These are phyloP conservation scores for Ephestia elutella DNA, from an alignment of 1,140 invertebrate genomes.

Conservation along the genomic window DNA sequence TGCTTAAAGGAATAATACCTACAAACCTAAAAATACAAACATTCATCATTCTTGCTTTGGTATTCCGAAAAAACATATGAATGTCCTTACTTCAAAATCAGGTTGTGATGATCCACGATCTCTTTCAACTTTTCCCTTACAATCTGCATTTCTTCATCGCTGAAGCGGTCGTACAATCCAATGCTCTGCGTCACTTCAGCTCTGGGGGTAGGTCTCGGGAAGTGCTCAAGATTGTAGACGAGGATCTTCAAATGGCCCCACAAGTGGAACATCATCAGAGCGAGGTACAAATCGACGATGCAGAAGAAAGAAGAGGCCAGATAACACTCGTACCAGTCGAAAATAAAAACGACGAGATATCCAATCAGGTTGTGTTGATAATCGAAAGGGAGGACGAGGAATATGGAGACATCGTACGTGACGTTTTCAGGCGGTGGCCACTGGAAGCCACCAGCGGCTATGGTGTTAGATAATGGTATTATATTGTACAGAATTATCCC, in stretches of 20 bases:
- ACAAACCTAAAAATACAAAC: no score
- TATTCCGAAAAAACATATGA: neutral
- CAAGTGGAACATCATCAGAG: constrained; percentile 17
- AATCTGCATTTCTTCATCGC: constrained; percentile 3
- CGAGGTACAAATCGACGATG: constrained; percentile 10
- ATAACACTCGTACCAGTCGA: constrained; percentile 6
- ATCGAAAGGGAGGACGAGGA: constrained; percentile 11
- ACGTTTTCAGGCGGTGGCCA: neutral
- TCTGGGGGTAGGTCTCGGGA: constrained; percentile 4
- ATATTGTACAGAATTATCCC: constrained; percentile 12
- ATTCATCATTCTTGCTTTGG: no score
- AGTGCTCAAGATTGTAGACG: constrained; percentile 7
- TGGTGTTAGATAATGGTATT: constrained; percentile 14
- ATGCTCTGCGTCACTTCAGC: neutral
- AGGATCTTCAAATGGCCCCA: constrained; percentile 20
- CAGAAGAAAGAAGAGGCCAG: neutral
- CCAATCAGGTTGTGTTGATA: constrained; percentile 6
- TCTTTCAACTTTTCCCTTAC: neutral
- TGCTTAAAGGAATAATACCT: no score
- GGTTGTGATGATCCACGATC: constrained; percentile 9
- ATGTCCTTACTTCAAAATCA: constrained; percentile 13
- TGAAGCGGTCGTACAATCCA: neutral
- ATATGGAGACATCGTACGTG: constrained; percentile 11
- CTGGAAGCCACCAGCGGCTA: constrained; percentile 1
- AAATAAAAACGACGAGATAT: constrained; percentile 6